Conservation (phyloP, 2,113 vertebrate species). For the Emydura subglobosa region DNA sequence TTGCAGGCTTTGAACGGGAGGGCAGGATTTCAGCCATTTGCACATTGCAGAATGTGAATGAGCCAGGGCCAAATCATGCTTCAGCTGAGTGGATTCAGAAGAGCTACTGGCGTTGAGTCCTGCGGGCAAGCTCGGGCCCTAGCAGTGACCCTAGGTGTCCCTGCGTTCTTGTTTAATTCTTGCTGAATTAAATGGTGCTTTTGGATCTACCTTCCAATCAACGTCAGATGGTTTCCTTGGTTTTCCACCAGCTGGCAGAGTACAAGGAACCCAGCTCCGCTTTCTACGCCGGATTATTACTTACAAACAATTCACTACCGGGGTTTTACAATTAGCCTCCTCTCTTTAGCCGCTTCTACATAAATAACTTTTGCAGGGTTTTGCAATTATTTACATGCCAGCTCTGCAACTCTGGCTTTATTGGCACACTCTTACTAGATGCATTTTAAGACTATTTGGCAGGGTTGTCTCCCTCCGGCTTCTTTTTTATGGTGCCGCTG, state of each 20-base stretch:
- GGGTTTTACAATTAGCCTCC: not conserved
- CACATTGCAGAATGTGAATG: not conserved
- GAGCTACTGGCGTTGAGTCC: not conserved
- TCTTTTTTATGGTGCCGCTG: not conserved
- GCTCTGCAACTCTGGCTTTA: not conserved
- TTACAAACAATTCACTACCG: not conserved
- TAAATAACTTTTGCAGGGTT: not conserved
- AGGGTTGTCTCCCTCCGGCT: not conserved
- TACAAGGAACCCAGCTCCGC: not conserved
- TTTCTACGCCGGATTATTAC: not conserved
- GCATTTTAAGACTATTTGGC: not conserved
- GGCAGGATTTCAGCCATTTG: not conserved
- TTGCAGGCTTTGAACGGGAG: not conserved
- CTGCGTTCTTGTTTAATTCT: not conserved
- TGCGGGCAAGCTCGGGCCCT: not conserved
- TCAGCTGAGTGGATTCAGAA: not conserved
- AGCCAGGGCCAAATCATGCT: not conserved
- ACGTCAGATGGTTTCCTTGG: not conserved
- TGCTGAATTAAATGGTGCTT: not conserved
- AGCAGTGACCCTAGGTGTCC: too few species aligned
- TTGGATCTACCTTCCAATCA: rapidly evolving
- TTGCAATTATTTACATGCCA: not conserved
- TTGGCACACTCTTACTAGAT: not conserved
- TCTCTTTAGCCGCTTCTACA: not conserved
- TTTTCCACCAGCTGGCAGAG: not conserved